Conservation (phyloP, 2,888 invertebrate species). For the Macrophya alboannulata region DNA sequence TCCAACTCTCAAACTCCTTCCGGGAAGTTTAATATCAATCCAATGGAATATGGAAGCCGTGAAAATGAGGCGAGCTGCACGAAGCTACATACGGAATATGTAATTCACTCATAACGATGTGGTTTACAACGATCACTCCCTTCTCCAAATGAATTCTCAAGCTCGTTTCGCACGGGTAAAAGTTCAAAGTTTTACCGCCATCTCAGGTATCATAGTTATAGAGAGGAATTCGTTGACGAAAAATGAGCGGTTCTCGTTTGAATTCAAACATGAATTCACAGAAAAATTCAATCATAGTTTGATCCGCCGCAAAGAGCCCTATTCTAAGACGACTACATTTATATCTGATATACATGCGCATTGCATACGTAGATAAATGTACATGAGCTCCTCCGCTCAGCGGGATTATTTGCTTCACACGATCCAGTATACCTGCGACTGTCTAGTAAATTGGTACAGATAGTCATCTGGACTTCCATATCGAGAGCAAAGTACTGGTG, state of each 20-base stretch:
- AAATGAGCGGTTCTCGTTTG: not conserved
- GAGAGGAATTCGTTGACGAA: not conserved
- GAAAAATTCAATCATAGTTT: not conserved
- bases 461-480: conserved; percentile 66
- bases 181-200: not conserved
- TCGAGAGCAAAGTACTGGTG: conserved; percentile 54
- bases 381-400: conserved; percentile 54
- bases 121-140: conserved; percentile 33
- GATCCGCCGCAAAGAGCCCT: not conserved
- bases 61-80: conserved; percentile 24
- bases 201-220: not conserved
- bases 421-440: conserved; percentile 59
- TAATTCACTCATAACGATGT: conserved; percentile 44
- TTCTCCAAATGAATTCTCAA: conserved; percentile 35
- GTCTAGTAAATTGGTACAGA: conserved; percentile 60
- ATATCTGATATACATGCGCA: conserved; percentile 2
- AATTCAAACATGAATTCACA: not conserved
- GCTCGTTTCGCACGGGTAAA: conserved; percentile 13
- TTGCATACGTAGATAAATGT: not conserved
- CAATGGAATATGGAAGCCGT: conserved; percentile 23
- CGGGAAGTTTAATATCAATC: conserved; percentile 30
- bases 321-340: conserved; percentile 11
- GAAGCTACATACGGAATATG: conserved; percentile 28
- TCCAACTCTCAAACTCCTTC: conserved; percentile 24
- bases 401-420: conserved; percentile 65